Conservation (phyloP, 92 coral and sea anemone species). For the Heliopora coerulea region DNA sequence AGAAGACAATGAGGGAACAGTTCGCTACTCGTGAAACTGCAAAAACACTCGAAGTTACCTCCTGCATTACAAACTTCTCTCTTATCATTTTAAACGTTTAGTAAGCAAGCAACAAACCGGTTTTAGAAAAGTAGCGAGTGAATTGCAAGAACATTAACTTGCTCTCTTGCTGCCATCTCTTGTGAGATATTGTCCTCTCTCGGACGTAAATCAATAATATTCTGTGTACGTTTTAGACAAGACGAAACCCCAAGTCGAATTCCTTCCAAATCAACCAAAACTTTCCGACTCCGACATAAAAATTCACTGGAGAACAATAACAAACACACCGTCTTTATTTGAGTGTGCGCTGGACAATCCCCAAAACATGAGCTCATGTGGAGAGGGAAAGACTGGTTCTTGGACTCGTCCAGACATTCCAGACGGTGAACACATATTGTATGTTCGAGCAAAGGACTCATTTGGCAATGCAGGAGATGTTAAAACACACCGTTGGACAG, state of each 20-base stretch:
- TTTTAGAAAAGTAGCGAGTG: too few species aligned
- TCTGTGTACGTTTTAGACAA: slow-evolving; percentile 22
- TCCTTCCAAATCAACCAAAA: slow-evolving; percentile 33
- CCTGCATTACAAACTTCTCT: too few species aligned
- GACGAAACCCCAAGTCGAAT: slow-evolving; percentile 28
- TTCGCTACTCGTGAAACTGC: too few species aligned
- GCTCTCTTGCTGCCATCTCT: too few species aligned
- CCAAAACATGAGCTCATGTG: slow-evolving; percentile 18
- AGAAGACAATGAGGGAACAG: too few species aligned
- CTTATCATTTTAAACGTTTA: too few species aligned
- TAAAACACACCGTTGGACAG: slow-evolving; percentile 72
- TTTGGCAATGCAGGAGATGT: slow-evolving; percentile 80
- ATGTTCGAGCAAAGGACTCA: slow-evolving; percentile 69
- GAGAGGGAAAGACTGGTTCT: slow-evolving; percentile 39
- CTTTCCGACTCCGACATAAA: slow-evolving; percentile 27
- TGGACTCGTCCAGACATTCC: slow-evolving; percentile 67
- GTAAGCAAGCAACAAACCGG: too few species aligned
- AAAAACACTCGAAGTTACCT: too few species aligned
- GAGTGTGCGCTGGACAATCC: slow-evolving; percentile 27
- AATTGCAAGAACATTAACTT: too few species aligned
- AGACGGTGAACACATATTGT: slow-evolving; percentile 73
- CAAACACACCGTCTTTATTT: slow-evolving; percentile 2
- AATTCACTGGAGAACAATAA: slow-evolving; percentile 20
- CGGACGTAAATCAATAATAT: too few species aligned
- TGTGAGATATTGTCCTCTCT: too few species aligned